phyloP scores from a whole-genome alignment of 1,140 invertebrate genomes.

The Acromyrmex charruanus region DNA sequence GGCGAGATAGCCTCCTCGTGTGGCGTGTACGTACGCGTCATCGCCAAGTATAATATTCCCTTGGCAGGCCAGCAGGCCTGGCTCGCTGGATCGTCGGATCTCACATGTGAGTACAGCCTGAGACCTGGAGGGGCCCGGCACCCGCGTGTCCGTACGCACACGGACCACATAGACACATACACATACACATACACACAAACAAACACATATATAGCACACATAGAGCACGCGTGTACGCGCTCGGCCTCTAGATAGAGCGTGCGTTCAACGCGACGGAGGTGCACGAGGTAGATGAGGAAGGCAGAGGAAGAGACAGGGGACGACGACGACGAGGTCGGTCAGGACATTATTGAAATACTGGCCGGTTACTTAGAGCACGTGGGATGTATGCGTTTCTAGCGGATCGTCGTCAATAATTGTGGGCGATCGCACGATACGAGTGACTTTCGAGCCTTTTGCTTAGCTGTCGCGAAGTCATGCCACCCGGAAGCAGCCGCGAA shows the following conservation, averaged over 20 bases:
- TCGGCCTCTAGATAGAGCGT: constrained; percentile 48
- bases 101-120: constrained; percentile 72
- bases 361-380: constrained; percentile 52
- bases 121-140: constrained; percentile 67
- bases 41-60: constrained; percentile 84
- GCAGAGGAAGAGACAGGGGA: not conserved
- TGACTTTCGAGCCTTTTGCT: constrained; percentile 24
- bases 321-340: constrained; percentile 10
- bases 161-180: not conserved
- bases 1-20: constrained; percentile 78
- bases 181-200: no score
- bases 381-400: constrained; percentile 48
- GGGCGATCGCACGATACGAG: constrained; percentile 51
- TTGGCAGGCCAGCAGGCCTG: constrained; percentile 66
- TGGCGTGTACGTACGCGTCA: constrained; percentile 82
- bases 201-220: no score
- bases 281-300: not conserved
- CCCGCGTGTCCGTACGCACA: constrained; percentile 43
- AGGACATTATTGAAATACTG: constrained; percentile 58
- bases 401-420: constrained; percentile 54
- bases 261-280: constrained; percentile 50
- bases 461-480: constrained; percentile 22
- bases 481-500: constrained; percentile 47
- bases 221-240: not conserved
- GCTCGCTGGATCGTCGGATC: constrained; percentile 64